Evolutionary conservation across 2,797 vertebrate species (phyloP), one percentile per base, ranked within the genome.

Genomic region (Tokudaia muenninki): DNA sequence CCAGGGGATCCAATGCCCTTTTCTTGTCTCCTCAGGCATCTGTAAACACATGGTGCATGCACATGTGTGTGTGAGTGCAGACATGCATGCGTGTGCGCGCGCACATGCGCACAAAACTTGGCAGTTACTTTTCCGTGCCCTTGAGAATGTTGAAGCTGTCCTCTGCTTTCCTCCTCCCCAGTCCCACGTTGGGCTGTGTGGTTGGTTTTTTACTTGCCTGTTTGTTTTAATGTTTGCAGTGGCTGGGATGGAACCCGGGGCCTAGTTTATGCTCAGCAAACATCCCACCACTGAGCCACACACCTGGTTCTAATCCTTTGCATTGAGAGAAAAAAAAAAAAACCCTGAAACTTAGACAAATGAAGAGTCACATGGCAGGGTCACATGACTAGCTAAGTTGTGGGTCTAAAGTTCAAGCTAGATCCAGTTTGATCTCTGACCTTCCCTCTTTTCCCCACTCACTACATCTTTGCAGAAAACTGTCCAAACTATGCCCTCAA

Each of bases 1-100:
- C 26, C 44, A 67, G 61, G 44, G 61, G 17, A 67, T 50, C 41
- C 26, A 13, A 24, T 13, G 19, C 16, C 7, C 17, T 50, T 44
- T 47, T 44, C 21, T 87, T 13, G 31, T 6, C 63, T 52, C 31
- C 47, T 4, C 3, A 5, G 83, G 63, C 21, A n/a, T 41, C 59
- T 47, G 8, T 16, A 19, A 29, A 31, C 50, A 80, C 52, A 22
- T 47, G 74, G 24, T 47, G 24, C 19, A 19, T 52, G 52, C 50
- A 55, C 47, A 61, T 22, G n/a, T 19, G 37, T 37, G 7, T n/a
- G 67, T 70, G 65, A 34, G 31, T 26, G 22, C 6, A 1, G 2
- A 4, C 9, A 6, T 10, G 14, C 6, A 16, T 6, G 19, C 5
- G 19, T 3, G 34, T 14, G 11, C 1, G 5, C 26, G 9, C 26